Percentiles rank a stretch among this genome's conserved stretches.
Conservation (phyloP, 2,888 invertebrate species). For the Elysia crispata region DNA sequence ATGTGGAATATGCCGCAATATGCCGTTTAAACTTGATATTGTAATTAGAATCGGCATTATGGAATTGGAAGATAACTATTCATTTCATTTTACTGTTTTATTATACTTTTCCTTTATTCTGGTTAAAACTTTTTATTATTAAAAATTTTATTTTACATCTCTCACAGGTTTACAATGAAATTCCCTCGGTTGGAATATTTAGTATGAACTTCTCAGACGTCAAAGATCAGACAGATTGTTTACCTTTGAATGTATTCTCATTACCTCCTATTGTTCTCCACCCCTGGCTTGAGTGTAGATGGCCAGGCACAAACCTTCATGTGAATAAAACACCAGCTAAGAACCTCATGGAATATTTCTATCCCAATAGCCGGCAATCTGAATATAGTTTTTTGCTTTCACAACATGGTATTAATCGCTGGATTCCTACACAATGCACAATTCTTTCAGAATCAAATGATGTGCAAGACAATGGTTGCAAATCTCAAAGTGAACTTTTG, state of each 20-base stretch:
- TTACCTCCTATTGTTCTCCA: constrained; percentile 59
- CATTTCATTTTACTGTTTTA: not conserved
- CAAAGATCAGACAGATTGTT: too few species aligned
- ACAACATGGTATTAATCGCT: too few species aligned
- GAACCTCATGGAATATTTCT: too few species aligned
- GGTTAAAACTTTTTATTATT: not conserved
- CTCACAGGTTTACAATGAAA: constrained; percentile 62
- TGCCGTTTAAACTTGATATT: not conserved
- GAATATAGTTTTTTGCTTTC: too few species aligned
- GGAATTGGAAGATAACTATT: not conserved
- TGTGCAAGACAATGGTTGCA: too few species aligned
- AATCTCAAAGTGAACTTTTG: too few species aligned
- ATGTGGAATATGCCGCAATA: too few species aligned
- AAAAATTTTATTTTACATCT: not conserved
- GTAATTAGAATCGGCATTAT: not conserved
- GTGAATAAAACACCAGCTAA: too few species aligned
- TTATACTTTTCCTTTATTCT: too few species aligned
- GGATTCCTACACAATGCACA: too few species aligned
- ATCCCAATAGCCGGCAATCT: too few species aligned
- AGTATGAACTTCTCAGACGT: constrained; percentile 62
- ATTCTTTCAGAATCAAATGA: too few species aligned
- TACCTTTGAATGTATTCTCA: not conserved
- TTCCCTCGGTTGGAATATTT: constrained; percentile 77
- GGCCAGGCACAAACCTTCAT: constrained; percentile 60
- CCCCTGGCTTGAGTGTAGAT: constrained; percentile 68